Percentiles rank a stretch among this genome's conserved stretches.
These are phyloP conservation scores for Pleuronectes platessa DNA, from an alignment of 2,113 vertebrate genomes.

Conservation along the genomic window DNA sequence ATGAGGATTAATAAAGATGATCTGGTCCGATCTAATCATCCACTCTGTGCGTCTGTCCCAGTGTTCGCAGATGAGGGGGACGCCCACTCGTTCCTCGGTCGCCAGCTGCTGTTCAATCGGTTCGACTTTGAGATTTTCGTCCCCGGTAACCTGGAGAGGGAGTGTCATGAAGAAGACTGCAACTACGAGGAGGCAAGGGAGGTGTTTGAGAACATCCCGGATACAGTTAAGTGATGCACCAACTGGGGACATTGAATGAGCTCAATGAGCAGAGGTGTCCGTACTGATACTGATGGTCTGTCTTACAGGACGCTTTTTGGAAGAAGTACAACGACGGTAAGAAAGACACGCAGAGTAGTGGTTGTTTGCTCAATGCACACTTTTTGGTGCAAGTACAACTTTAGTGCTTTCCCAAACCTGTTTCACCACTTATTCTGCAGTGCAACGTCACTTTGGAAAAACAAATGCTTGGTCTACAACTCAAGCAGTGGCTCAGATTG, in stretches of 20 bases:
- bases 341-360: background rate
- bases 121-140: conserved; percentile 95
- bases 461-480: background rate
- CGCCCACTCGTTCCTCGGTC: conserved; percentile 89
- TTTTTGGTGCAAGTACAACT: background rate
- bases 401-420: conserved; percentile 39
- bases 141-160: conserved; percentile 90
- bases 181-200: conserved; percentile 96
- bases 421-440: conserved; percentile 26
- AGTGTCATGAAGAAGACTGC: conserved; percentile 93
- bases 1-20: background rate
- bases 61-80: conserved; percentile 89
- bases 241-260: background rate
- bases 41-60: background rate
- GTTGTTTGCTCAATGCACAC: background rate
- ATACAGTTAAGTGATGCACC: conserved; percentile 84
- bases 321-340: conserved; percentile 86
- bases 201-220: conserved; percentile 87
- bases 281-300: conserved; percentile 1
- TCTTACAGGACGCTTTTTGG: conserved; percentile 89
- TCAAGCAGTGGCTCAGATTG: background rate
- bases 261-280: background rate
- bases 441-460: background rate
- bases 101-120: conserved; percentile 90
- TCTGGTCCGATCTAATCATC: background rate